Base-by-base conservation (phyloP, 1,140 invertebrate genomes). In the Cotesia glomerata region DNA sequence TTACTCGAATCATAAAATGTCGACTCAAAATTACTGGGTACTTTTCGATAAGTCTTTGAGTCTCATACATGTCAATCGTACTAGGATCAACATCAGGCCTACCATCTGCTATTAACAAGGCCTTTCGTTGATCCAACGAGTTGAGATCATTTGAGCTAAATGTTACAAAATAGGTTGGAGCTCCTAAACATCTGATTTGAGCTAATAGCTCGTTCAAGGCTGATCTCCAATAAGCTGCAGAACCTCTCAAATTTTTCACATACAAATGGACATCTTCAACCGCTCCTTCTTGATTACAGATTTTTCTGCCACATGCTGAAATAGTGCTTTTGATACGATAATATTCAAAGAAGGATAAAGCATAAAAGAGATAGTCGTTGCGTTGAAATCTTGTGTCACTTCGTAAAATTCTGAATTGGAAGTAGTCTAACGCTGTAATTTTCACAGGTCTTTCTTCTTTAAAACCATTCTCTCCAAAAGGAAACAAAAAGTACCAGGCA, bases 331-430 rank as follows among this genome's bases (percentile, higher is more conserved):
- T 78, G 14, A 78, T 73, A 74, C 79, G 71, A 81, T 80, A 82
- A 69, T 79, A 83, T 74, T 85, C 79, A 71, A 84, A 76, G 26
- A 82, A 72, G 69, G 82, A 86, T 69, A 86, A 62, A 39, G 84
- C 84, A 75, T 83, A 87, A 63, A 87, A 86, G 2, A 86, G 76
- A 74, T 86, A 86, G 59, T 83, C 81, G 69, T 80, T 75, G 2
- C 51, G 5, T 80, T 84, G 80, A 80, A 87, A 86, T 75, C 82
- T 71, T 59, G 69, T 75, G 26, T 84, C 82, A 68, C 9, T 76
- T 56, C 82, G 77, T 59, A 85, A 65, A 71, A 86, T 81, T 76
- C 83, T 74, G 13, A 62, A 77, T 70, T 86, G 82, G 78, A 66
- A 86, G 73, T 86, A 86, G 68, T 86, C 84, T n/a, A 87, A 75